phyloP scores from a whole-genome alignment of 2,797 vertebrate species.

The Chelonia mydas region DNA sequence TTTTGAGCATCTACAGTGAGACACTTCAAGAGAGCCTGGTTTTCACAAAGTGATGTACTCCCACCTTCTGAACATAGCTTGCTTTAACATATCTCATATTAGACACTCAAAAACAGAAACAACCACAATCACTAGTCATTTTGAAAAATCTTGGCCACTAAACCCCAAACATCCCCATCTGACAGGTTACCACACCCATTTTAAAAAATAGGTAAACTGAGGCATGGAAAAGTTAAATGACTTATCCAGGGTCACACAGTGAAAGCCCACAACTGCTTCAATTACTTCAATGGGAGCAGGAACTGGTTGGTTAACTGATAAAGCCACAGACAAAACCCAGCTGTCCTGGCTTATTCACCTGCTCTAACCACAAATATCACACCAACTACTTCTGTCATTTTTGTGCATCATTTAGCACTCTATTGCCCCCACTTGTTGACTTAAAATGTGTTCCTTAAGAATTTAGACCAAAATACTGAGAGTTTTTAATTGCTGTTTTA shows the following conservation, averaged over 20 bases:
- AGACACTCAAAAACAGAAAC: background rate
- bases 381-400: background rate
- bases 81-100: background rate
- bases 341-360: background rate
- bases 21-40: background rate
- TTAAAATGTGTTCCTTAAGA: background rate
- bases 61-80: background rate
- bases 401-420: background rate
- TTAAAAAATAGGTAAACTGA: background rate
- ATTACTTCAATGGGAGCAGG: background rate
- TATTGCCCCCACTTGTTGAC: background rate
- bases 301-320: background rate
- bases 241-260: background rate
- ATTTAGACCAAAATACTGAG: background rate
- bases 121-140: background rate
- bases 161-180: background rate
- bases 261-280: background rate
- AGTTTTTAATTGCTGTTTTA: background rate
- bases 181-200: background rate
- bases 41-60: background rate
- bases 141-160: background rate
- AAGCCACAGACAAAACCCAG: background rate
- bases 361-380: background rate
- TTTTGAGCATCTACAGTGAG: background rate
- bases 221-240: background rate